Percentiles rank a stretch among this genome's conserved stretches.
Conservation (phyloP, 2,797 vertebrate genomes). For the Parauchenoglanis ngamensis region DNA sequence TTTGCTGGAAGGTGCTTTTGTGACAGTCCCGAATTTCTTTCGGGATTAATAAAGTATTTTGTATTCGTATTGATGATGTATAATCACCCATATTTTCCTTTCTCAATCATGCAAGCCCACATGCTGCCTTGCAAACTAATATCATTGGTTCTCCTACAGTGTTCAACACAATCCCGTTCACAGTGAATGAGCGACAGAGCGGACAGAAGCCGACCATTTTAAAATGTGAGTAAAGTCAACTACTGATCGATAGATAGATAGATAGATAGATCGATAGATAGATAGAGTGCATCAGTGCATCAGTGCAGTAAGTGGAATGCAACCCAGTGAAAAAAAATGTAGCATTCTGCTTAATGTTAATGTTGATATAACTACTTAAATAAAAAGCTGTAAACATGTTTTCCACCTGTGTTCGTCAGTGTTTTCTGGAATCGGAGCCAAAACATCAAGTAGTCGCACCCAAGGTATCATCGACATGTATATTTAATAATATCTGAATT, state of each 20-base stretch:
- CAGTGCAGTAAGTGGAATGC: too few species aligned
- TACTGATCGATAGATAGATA: not conserved
- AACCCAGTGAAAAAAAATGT: too few species aligned
- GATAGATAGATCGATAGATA: not conserved
- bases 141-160: constrained; percentile 65
- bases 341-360: not conserved
- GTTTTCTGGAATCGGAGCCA: constrained; percentile 71
- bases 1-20: not conserved
- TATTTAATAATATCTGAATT: not conserved
- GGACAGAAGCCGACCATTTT: constrained; percentile 48
- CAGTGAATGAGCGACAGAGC: constrained; percentile 37
- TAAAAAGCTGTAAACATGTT: not conserved
- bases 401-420: constrained; percentile 59
- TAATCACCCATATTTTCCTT: not conserved
- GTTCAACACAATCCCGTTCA: constrained; percentile 59
- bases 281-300: not conserved
- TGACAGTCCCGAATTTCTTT: too few species aligned
- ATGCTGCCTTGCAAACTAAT: not conserved
- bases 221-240: constrained; percentile 50
- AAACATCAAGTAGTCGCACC: constrained; percentile 60
- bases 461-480: constrained; percentile 56
- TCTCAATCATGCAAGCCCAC: not conserved
- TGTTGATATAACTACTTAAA: not conserved
- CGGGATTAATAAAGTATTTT: not conserved
- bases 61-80: too few species aligned